These are phyloP conservation scores for Maniola jurtina DNA, from an alignment of 1,140 invertebrate genomes.

Conservation along the genomic window DNA sequence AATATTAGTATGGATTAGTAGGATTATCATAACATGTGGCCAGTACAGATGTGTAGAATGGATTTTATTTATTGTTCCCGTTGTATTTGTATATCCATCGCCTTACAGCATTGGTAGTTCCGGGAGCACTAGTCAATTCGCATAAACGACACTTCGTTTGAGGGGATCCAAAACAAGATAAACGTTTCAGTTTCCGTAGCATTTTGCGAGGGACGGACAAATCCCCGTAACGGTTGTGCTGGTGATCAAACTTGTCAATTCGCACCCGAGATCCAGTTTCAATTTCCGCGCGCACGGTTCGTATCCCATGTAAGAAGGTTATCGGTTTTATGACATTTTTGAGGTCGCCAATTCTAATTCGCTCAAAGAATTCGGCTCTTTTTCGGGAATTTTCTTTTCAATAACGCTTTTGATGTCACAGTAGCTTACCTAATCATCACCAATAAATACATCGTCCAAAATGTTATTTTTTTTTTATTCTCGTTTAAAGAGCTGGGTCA, in stretches of 20 bases:
- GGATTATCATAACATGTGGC: too few relatives aligned
- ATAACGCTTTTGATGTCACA: too few relatives aligned
- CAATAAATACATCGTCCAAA: too few relatives aligned
- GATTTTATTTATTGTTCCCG: too few relatives aligned
- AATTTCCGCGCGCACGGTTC: conserved; percentile 4
- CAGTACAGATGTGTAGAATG: too few relatives aligned
- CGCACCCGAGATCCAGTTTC: conserved; percentile 4
- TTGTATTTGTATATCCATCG: too few relatives aligned
- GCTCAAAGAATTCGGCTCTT: background rate
- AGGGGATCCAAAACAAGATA: conserved; percentile 8
- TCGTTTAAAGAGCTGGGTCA: too few relatives aligned
- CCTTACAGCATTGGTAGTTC: too few relatives aligned
- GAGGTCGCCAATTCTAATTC: background rate
- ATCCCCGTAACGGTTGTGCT: conserved; percentile 9
- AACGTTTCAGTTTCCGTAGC: conserved; percentile 8
- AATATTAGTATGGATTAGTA: too few relatives aligned
- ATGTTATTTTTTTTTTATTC: too few relatives aligned
- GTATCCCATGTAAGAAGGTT: background rate
- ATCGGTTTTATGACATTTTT: background rate
- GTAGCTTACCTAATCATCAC: too few relatives aligned
- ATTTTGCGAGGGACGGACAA: conserved; percentile 3
- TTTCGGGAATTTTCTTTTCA: background rate
- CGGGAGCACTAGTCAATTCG: conserved; percentile 2
- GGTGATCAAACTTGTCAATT: conserved; percentile 13
- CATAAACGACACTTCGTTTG: conserved; percentile 6